These are phyloP conservation scores for Rhodinocichla rosea DNA, from an alignment of 2,113 vertebrate species.

Conservation along the genomic window DNA sequence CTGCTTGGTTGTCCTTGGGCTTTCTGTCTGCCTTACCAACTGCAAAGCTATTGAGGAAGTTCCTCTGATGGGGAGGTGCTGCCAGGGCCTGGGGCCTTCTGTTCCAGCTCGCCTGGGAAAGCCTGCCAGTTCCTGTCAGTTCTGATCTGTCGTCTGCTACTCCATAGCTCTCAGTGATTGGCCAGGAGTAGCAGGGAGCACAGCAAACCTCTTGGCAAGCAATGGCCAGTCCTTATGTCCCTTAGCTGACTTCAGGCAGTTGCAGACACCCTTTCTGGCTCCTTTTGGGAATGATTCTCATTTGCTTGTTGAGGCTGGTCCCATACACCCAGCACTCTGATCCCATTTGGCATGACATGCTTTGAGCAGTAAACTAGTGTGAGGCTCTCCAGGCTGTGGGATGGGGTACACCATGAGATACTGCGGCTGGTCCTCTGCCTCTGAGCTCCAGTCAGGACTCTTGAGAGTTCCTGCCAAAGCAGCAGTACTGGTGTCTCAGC, in stretches of 20 bases:
- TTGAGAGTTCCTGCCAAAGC: not conserved
- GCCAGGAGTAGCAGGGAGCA: not conserved
- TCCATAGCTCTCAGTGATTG: not conserved
- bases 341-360: not conserved
- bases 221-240: not conserved
- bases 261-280: not conserved
- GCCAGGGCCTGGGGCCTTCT: not conserved
- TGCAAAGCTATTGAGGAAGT: not conserved
- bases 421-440: not conserved
- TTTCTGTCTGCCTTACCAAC: not conserved
- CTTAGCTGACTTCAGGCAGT: not conserved
- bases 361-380: not conserved
- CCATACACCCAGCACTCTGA: not conserved
- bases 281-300: not conserved
- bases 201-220: not conserved
- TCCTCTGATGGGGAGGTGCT: not conserved
- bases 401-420: not conserved
- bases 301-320: not conserved
- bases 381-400: not conserved
- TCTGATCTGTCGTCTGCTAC: not conserved
- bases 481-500: not conserved
- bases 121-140: not conserved
- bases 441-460: not conserved
- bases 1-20: not conserved
- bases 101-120: not conserved